Evolutionary conservation across 1,140 invertebrate genomes (phyloP).

Genomic region (Catajapyx aquilonaris): DNA sequence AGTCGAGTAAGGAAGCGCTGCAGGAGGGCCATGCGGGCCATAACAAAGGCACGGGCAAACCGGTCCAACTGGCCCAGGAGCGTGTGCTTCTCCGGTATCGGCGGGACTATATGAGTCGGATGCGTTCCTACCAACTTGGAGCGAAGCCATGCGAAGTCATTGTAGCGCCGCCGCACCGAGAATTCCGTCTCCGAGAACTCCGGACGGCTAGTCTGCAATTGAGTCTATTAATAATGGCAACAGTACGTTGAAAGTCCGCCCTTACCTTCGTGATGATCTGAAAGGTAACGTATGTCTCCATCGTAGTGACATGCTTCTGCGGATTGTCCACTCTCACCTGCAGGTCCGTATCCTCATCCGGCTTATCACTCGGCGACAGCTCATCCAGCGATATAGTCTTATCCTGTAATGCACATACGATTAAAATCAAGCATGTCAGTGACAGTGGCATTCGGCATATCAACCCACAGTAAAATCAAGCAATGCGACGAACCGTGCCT

Average conservation of each 20-base stretch:
- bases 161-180: conserved; percentile 43
- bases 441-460: no score
- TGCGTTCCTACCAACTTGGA: conserved; percentile 40
- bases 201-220: conserved; percentile 35
- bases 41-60: conserved; percentile 51
- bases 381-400: no score
- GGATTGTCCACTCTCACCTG: conserved; percentile 50
- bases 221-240: no score
- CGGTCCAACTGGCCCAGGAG: conserved; percentile 44
- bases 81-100: conserved; percentile 49
- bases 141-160: conserved; percentile 51
- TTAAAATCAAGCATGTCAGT: no score
- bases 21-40: conserved; percentile 42
- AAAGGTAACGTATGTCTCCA: conserved; percentile 55
- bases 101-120: conserved; percentile 47
- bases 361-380: no score
- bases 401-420: no score
- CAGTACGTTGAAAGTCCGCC: no score
- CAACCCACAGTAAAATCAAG: no score
- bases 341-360: no score
- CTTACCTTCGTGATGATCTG: conserved; percentile 39
- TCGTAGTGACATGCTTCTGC: conserved; percentile 50
- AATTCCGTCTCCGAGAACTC: conserved; percentile 44
- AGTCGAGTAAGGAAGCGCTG: conserved; percentile 42
- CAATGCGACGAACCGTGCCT: no score